These are phyloP conservation scores for Lutraria lutraria DNA, from an alignment of 2,888 invertebrate species.

Conservation along the genomic window DNA sequence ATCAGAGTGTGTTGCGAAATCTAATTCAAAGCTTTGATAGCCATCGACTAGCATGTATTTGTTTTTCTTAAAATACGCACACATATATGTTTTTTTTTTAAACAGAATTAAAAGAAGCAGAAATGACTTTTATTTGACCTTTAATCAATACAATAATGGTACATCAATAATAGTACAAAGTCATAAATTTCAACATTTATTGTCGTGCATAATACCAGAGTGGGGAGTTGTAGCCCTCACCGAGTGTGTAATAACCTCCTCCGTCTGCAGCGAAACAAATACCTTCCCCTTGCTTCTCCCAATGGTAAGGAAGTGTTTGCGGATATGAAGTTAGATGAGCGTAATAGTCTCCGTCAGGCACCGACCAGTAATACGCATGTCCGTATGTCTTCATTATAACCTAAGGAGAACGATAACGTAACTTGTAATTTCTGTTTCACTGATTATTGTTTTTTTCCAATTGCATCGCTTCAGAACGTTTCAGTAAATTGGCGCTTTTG, in stretches of 20 bases:
- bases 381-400: constrained; percentile 65
- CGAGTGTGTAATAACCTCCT: constrained; percentile 67
- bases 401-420: background rate
- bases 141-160: too few species aligned
- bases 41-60: too few species aligned
- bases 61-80: too few species aligned
- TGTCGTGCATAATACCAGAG: constrained; percentile 60
- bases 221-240: constrained; percentile 62
- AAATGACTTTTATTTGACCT: too few species aligned
- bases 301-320: constrained; percentile 56
- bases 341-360: constrained; percentile 62
- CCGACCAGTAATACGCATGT: constrained; percentile 59
- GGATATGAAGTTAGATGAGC: constrained; percentile 48
- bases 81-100: too few species aligned
- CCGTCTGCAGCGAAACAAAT: constrained; percentile 65
- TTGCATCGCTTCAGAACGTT: too few species aligned
- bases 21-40: too few species aligned
- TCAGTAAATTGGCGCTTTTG: too few species aligned
- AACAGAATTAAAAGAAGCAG: too few species aligned
- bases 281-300: constrained; percentile 69
- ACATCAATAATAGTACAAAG: background rate
- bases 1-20: too few species aligned
- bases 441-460: too few species aligned
- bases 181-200: background rate
- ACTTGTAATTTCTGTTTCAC: too few species aligned